Conservation (phyloP, 2,113 vertebrate genomes). For the Cyanistes caeruleus region DNA sequence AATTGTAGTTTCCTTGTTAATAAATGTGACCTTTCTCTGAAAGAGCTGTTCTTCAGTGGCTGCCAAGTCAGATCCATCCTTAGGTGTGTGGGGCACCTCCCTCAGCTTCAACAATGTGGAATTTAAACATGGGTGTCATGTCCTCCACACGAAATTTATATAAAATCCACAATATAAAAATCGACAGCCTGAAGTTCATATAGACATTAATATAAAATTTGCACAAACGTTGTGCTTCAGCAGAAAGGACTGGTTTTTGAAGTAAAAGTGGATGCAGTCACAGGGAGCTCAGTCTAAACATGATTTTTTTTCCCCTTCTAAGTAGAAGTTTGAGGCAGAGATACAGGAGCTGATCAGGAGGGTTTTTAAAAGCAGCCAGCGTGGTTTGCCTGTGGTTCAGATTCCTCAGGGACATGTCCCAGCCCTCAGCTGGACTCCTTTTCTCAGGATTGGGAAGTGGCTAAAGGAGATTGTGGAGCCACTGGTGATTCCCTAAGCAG, state of each 20-base stretch:
- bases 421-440: not conserved
- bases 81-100: not conserved
- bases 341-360: no score
- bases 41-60: not conserved
- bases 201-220: not conserved
- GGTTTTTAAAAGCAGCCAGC: not conserved
- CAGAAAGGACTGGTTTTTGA: not conserved
- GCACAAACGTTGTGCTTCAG: not conserved
- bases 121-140: not conserved
- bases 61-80: not conserved
- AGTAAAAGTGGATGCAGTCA: not conserved
- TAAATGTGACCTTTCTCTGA: not conserved
- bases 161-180: not conserved
- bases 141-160: not conserved
- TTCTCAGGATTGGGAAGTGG: not conserved
- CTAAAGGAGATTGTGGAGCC: not conserved
- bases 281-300: not conserved
- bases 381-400: not conserved
- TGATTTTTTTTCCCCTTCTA: not conserved
- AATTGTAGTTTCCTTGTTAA: not conserved
- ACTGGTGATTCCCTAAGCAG: not conserved
- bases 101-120: not conserved
- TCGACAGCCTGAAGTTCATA: not conserved
- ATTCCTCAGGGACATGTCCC: not conserved
- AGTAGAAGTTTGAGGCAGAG: not conserved